Evolutionary conservation across 1,140 invertebrate genomes (phyloP), one percentile per base, ranked within the genome.

Genomic region (Calliphora vicina): DNA sequence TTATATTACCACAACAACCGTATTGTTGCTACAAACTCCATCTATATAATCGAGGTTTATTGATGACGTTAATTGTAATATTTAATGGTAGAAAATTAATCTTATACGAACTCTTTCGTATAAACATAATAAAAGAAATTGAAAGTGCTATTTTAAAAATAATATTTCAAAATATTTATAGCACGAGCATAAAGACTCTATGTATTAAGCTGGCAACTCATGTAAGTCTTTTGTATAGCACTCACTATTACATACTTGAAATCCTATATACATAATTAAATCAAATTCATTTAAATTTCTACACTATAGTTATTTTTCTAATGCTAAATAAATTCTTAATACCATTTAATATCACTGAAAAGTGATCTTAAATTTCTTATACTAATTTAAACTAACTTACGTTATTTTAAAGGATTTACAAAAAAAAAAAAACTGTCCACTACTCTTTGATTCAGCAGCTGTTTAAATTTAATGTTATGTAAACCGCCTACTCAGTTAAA

Each of bases 41-140:
- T 1, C 10, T 35, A 6, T 35, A 35, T 8, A 35, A 5, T 35
- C 8, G n/a, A 20, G 20, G 27, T n/a, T 76, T 76, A 76, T 76
- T 76, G 73, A 76, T 76, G 73, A 76, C 27, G n/a, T 29, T 76
- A 35, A 76, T 76, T 76, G 27, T 35, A 35, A 25, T 29, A 76
- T 76, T 76, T 76, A 76, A 76, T 76, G 73, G 27, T n/a, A 17
- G 15, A 6, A 57, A n/a, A 57, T 57, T 57, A 57, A 17, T 57
- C 12, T n/a, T n/a, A 5, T n/a, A 17, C 45, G 35, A n/a, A n/a
- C n/a, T n/a, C n/a, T n/a, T n/a, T 35, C 29, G 8, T 35, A 35
- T 35, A 35, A n/a, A n/a, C n/a, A n/a, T 10, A 35, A 35, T 57
- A 57, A 57, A 57, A 57, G 50, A 57, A 57, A 57, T 57, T 57